Conservation (phyloP, 2,113 vertebrate species). For the Laticauda laticaudata region DNA sequence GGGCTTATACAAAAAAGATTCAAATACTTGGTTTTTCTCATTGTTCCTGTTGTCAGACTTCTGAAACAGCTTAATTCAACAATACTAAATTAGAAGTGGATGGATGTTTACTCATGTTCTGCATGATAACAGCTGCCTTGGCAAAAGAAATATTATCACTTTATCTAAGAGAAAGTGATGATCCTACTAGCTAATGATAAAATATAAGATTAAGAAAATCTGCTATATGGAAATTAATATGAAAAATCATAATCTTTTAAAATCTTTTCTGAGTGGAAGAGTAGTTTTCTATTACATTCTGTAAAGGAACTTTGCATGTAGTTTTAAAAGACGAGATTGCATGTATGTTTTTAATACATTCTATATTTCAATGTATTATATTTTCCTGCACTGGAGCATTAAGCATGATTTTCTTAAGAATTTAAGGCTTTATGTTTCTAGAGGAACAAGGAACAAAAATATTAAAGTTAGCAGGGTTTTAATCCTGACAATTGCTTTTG, state of each 20-base stretch:
- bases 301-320: neutral
- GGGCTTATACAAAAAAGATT: neutral
- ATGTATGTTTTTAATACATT: neutral
- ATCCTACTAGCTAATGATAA: neutral
- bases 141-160: neutral
- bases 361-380: neutral
- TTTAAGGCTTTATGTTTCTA: neutral
- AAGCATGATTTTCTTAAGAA: neutral
- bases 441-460: neutral
- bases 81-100: neutral
- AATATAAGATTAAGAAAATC: neutral
- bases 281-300: neutral
- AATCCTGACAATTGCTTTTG: neutral
- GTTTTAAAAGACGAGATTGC: neutral
- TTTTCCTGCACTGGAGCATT: neutral
- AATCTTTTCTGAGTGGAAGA: neutral
- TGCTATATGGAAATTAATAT: neutral
- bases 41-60: neutral
- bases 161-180: neutral
- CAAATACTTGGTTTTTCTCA: neutral
- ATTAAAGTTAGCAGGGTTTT: neutral
- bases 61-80: neutral
- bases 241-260: neutral
- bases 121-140: neutral
- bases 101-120: neutral